Evolutionary conservation across 2,888 invertebrate genomes (phyloP).

Genomic region (Oligia strigilis): DNA sequence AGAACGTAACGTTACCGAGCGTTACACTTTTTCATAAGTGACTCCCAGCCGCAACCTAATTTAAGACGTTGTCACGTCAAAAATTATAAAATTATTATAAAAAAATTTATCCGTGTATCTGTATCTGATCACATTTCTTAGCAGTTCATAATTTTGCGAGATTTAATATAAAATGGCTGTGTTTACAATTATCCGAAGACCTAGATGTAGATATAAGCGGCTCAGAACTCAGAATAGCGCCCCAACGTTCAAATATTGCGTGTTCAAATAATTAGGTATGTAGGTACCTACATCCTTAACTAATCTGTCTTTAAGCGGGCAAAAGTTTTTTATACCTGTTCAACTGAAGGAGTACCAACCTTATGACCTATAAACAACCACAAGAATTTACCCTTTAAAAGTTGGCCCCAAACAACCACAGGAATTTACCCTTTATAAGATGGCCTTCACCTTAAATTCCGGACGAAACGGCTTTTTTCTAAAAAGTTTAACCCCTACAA

Average conservation of each 20-base stretch:
- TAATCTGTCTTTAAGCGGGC: no score
- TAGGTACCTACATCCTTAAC: background rate
- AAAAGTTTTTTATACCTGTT: background rate
- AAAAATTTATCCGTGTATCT: no score
- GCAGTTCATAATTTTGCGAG: background rate
- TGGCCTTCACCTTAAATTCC: slow-evolving; percentile 16
- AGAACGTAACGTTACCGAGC: no score
- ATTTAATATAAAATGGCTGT: background rate
- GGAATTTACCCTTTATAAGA: slow-evolving; percentile 11
- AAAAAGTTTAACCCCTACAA: background rate
- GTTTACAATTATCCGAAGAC: background rate
- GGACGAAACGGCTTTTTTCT: background rate
- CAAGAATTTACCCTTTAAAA: slow-evolving; percentile 16
- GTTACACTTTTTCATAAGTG: no score
- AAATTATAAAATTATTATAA: no score
- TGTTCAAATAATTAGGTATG: no score
- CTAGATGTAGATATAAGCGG: no score
- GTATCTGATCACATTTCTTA: background rate
- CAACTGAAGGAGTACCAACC: background rate
- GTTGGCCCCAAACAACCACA: background rate
- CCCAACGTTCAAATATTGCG: no score
- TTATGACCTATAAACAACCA: background rate
- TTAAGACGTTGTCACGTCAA: no score
- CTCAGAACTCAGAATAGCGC: no score
- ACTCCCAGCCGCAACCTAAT: no score